phyloP scores from a whole-genome alignment of 2,113 vertebrate species.

The Lampris megalopsis region DNA sequence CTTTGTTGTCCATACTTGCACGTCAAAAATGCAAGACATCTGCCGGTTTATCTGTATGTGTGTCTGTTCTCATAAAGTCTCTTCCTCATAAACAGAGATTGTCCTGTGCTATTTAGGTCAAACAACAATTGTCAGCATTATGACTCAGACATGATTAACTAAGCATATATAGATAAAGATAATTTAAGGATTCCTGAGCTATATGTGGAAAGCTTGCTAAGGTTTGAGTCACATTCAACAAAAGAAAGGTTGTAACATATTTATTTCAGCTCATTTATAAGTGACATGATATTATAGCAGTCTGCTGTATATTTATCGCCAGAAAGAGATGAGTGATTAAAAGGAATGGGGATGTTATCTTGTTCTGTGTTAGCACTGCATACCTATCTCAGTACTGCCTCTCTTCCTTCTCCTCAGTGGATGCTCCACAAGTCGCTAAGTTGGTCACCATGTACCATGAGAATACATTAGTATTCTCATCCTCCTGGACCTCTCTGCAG shows the following conservation, averaged over 20 bases:
- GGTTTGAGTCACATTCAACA: conserved; percentile 28
- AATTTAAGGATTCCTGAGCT: conserved; percentile 24
- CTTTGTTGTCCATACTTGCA: conserved; percentile 18
- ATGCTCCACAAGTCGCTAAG: too few relatives aligned
- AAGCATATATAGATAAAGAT: conserved; percentile 13
- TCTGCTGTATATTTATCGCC: conserved; percentile 32
- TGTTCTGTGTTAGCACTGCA: neutral
- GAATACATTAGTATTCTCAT: too few relatives aligned
- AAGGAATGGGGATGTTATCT: conserved; percentile 9
- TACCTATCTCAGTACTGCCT: too few relatives aligned
- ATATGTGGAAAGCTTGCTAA: conserved; percentile 16
- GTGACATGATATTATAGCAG: neutral
- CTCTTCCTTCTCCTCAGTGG: too few relatives aligned
- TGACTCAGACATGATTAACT: too few relatives aligned
- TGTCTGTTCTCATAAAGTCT: neutral
- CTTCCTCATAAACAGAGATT: neutral
- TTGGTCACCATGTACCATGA: too few relatives aligned
- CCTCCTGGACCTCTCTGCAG: too few relatives aligned
- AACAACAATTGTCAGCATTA: conserved; percentile 2
- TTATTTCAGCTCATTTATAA: conserved; percentile 15
- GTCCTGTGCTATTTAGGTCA: conserved; percentile 41
- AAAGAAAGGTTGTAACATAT: conserved; percentile 20
- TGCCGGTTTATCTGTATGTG: neutral
- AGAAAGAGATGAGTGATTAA: conserved; percentile 26
- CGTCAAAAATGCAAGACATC: conserved; percentile 18